Base-by-base conservation (phyloP, 2,888 invertebrate genomes). In the Callimorpha dominula region DNA sequence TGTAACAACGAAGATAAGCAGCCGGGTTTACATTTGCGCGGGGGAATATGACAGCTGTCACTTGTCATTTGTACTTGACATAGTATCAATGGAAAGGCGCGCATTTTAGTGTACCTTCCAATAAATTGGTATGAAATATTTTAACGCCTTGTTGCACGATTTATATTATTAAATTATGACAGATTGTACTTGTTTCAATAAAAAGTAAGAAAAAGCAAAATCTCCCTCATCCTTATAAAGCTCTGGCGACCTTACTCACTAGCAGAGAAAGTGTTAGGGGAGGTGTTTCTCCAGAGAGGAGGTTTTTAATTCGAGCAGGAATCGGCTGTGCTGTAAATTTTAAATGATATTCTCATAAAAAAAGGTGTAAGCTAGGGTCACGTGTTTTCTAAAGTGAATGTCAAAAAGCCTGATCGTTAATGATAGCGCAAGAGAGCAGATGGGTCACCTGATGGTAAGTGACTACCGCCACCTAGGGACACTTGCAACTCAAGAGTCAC, bases 11-110 rank as follows among this genome's bases (percentile, higher is more conserved):
- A 77, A 82, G 81, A 75, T 84, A 81, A 74, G 73, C 82, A 68
- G 68, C 73, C 77, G 74, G 87, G 84, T 87, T 86, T 89, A 86
- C 85, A 85, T 87, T 87, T 85, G 82, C 83, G 85, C 86, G 88
- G 88, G 88, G 85, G 88, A 89, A 88, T 86, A 81, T 91, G 92
- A 91, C 92, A 91, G 89, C 90, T 91, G 91, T 89, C 91, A 91
- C 83, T 77, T 90, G 90, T 88, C 89, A 88, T 73, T 83, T 81
- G 82, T 81, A 86, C 76, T 78, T 82, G 84, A 88, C 82, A 84
- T 78, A 80, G 73, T 75, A 78, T 79, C 83, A 75, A 80, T 81
- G 75, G 70, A 74, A 72, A 70, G 60, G 73, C 72, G 68, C 60
- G 43, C 60, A 71, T 71, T 72, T 75, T 43, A 63, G 66, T 63